Base-by-base conservation (phyloP, 2,113 vertebrate species). In the Pterocles orientalis region DNA sequence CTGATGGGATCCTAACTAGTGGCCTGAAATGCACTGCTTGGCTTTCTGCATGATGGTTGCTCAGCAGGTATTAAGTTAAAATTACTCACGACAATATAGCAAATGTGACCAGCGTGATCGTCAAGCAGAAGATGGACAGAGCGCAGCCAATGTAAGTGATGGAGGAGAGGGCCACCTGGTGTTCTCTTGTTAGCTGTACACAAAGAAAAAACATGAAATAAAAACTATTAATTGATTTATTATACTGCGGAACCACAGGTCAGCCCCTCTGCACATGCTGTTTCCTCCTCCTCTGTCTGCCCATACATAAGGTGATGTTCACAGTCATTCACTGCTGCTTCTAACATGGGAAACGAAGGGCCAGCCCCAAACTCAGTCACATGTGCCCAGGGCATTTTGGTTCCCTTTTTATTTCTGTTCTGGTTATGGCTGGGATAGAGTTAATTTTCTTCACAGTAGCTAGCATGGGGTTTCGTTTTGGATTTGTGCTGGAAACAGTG, bases 121-220 rank as follows among this genome's bases (percentile, higher is more conserved):
- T 96, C 96, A 99, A 97, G 94, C 99, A 99, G 96, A 99, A 97
- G 96, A 99, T 99, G 28, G 99, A 99, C 87, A 99, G 97, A 3
- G 99, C 99, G 31, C 99, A 99, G 95, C 99, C 99, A 3, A 99
- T 53, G 68, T 99, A 99, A 95, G 98, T 99, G 92, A 99, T 99
- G 98, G 99, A 98, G 58, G 99, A 99, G 57, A 99, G 99, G 78
- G 99, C 99, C 98, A 99, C 98, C 99, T 98, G 97, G 98, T 99
- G 99, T 97, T 96, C 98, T 1, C 29, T 96, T 0, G 98, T 77
- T 71, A 99, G 98, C 99, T 99, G 98, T 80, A 90, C 54, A 81
- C 29, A n/a, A 25, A 78, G 73, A 50, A 90, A 83, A 97, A 31
- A 54, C 9, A 47, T 14, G 1, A 68, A 48, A 58, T 4, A 14